phyloP scores from a whole-genome alignment of 2,797 vertebrate species.

The Apogon talboti region DNA sequence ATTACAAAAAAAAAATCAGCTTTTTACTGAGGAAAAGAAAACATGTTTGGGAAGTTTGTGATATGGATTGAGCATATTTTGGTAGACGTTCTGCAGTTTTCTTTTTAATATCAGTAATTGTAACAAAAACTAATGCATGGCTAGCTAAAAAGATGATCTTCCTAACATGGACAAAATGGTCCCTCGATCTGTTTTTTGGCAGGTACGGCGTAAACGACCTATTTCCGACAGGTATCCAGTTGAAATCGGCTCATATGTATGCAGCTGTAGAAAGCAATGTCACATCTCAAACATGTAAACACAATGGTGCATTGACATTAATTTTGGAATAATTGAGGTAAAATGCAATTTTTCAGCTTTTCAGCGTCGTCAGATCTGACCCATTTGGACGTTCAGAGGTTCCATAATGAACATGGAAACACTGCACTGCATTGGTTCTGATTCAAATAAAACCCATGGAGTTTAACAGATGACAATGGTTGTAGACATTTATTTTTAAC shows the following conservation, averaged over 20 bases:
- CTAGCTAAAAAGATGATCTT: slow-evolving; percentile 20
- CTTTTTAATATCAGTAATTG: slow-evolving; percentile 5
- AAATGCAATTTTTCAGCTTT: too few species aligned
- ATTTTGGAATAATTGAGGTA: too few species aligned
- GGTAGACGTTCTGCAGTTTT: slow-evolving; percentile 26
- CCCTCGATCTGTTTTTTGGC: slow-evolving; percentile 43
- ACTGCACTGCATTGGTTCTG: too few species aligned
- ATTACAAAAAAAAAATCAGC: slow-evolving; percentile 37
- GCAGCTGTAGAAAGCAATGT: slow-evolving; percentile 43
- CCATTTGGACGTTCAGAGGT: too few species aligned
- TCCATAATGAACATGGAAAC: too few species aligned
- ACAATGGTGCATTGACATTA: slow-evolving; percentile 22
- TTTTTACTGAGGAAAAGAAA: slow-evolving; percentile 4
- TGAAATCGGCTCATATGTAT: slow-evolving; percentile 34
- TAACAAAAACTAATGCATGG: slow-evolving; percentile 19
- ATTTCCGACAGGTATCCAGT: slow-evolving; percentile 34
- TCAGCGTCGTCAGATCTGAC: too few species aligned
- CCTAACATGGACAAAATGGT: slow-evolving; percentile 42
- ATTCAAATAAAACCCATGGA: too few species aligned
- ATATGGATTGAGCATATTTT: slow-evolving; percentile 26
- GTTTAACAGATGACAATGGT: too few species aligned
- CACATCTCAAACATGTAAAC: slow-evolving; percentile 56
- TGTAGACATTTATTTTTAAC: too few species aligned
- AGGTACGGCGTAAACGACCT: slow-evolving; percentile 32
- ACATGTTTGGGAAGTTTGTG: slow-evolving; percentile 7